A percentile compares a stretch with the other conserved stretches of the same genome.
Conservation (phyloP, 2,113 vertebrate genomes). For the Campylomormyrus tamandua region DNA sequence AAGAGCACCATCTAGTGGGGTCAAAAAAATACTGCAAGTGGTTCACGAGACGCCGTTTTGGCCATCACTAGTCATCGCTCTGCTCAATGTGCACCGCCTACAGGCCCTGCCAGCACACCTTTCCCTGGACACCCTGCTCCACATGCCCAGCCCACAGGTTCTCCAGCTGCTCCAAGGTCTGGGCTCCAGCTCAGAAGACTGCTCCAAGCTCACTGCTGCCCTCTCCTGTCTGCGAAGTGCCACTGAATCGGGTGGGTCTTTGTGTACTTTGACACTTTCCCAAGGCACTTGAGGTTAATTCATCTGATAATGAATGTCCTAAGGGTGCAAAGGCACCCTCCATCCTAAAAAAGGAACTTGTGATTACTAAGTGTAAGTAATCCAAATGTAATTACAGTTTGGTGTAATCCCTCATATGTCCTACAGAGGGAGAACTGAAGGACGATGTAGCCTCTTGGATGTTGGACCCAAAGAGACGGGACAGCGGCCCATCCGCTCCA, state of each 20-base stretch:
- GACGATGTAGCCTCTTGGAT: constrained; percentile 66
- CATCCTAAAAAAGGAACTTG: not conserved
- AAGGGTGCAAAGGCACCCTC: not conserved
- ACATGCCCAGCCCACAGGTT: constrained; percentile 84
- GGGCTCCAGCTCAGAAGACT: constrained; percentile 81
- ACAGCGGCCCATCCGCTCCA: constrained; percentile 61
- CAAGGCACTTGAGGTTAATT: not conserved
- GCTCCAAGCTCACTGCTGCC: constrained; percentile 77
- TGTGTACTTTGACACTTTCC: no score
- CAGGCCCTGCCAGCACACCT: constrained; percentile 80
- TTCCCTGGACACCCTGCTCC: constrained; percentile 86
- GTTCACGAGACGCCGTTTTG: not conserved
- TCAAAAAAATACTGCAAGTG: not conserved
- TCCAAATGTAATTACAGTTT: not conserved
- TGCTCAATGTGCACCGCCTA: not conserved
- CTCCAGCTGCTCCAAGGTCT: constrained; percentile 81
- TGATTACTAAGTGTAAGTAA: not conserved
- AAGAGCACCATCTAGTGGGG: not conserved
- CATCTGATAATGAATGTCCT: not conserved
- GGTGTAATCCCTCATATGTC: constrained; percentile 1
- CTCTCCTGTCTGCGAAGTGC: constrained; percentile 83
- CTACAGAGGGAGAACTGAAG: constrained; percentile 71
- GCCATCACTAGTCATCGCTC: not conserved
- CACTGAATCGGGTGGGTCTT: constrained; percentile 73
- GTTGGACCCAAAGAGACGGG: constrained; percentile 66